These are phyloP conservation scores for Cheiracanthium punctorium DNA, from an alignment of 2,888 invertebrate species.

Conservation along the genomic window DNA sequence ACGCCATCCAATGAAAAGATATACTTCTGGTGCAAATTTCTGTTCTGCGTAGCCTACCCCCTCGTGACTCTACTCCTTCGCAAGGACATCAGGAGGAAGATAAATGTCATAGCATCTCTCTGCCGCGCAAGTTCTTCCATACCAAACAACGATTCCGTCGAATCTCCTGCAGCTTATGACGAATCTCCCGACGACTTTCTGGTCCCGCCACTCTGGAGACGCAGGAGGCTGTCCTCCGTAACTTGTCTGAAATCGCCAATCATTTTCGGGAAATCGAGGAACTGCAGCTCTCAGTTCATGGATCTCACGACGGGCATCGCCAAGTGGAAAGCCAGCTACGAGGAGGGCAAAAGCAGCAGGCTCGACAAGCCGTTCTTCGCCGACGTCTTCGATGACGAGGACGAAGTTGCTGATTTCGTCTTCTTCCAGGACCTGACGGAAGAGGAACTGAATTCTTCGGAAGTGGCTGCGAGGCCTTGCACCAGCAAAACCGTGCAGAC, in stretches of 20 bases:
- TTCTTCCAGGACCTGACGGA: slow-evolving; percentile 55
- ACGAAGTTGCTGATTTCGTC: slow-evolving; percentile 35
- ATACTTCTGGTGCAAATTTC: slow-evolving; percentile 39
- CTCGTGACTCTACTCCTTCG: slow-evolving; percentile 23
- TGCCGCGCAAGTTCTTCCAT: slow-evolving; percentile 34
- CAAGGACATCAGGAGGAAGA: slow-evolving; percentile 51
- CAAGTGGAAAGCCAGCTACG: slow-evolving; percentile 41
- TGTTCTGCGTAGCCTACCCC: slow-evolving; percentile 38
- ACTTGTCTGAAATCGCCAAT: slow-evolving; percentile 45
- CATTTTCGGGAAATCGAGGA: slow-evolving; percentile 40
- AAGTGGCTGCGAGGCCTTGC: background rate
- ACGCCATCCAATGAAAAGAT: slow-evolving; percentile 20
- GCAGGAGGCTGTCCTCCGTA: slow-evolving; percentile 34
- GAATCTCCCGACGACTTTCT: slow-evolving; percentile 32
- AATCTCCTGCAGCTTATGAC: background rate
- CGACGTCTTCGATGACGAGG: slow-evolving; percentile 47
- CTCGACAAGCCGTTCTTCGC: slow-evolving; percentile 36
- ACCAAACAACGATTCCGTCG: background rate
- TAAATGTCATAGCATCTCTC: slow-evolving; percentile 29
- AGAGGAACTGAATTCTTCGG: slow-evolving; percentile 56
- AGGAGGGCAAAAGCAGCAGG: slow-evolving; percentile 8
- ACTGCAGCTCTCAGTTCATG: slow-evolving; percentile 7
- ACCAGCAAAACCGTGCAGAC: background rate
- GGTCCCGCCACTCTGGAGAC: slow-evolving; percentile 45
- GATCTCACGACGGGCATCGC: slow-evolving; percentile 45